Evolutionary conservation across 2,113 vertebrate species (phyloP), one percentile per base, ranked within the genome.

Genomic region (Cebus imitator): DNA sequence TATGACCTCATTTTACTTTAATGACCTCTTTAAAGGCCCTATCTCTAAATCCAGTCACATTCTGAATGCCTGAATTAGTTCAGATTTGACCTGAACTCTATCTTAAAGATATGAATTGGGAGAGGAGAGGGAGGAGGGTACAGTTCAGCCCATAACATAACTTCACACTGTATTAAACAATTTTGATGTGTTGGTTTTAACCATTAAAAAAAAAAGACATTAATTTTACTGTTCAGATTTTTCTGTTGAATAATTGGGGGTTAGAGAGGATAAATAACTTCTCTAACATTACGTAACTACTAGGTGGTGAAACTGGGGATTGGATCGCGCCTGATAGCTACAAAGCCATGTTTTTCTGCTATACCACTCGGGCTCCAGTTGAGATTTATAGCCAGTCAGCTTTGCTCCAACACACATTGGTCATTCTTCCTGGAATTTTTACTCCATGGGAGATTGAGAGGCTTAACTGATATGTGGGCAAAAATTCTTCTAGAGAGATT

Each of bases 381-480:
- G 66, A 87, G 25, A 88, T 66, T 97, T 81, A 96, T 35, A 96
- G 18, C 17, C 40, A 92, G 48, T 73, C 48, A 43, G n/a, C 17
- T 45, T 79, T 93, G 79, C 68, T 87, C 32, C 9, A 66, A 61
- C 48, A 78, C 43, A 82, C 58, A 73, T 11, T 83, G 78, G 81
- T 93, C 37, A 35, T 72, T 75, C 64, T 97, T 88, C 70, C 64
- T 87, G 58, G 80, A 93, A 83, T 72, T 95, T 95, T 92, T 95
- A 84, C 14, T 94, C 50, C 57, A 48, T 40, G 18, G 21, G 27
- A 88, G 14, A 90, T 20, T 40, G 32, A 72, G 3, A 32, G 23
- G 23, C 1, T 94, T 96, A 87, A 50, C 66, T 90, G 83, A 20
- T 64, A 58, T 25, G 23, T 80, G 35, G 37, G 55, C 35, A 94